Evolutionary conservation across 2,113 vertebrate genomes (phyloP), one percentile per base, ranked within the genome.

Genomic region (Hippocampus mohnikei): DNA sequence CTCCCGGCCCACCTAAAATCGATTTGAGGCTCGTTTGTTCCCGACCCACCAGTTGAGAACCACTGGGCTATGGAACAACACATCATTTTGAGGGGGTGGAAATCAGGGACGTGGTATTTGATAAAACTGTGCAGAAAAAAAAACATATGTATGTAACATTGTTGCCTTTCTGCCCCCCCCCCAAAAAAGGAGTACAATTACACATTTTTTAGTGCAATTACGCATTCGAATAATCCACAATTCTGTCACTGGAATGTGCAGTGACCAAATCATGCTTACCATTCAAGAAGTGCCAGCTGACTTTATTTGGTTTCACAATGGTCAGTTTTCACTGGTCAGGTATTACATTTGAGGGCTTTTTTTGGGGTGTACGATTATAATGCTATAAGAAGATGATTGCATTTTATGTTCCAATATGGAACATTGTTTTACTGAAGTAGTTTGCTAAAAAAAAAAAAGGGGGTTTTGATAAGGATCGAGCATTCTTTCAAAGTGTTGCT

Each of bases 231-330:
- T 23, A 20, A 33, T 11, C 3, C 25, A 50, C 15, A 6, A 46
- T 52, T 55, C 48, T 37, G 66, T 44, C 53, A 66, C 55, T 50
- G 41, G 50, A 48, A 52, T 16, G 8, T 60, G 67, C 58, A 23
- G n/a, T 10, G 55, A 64, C 41, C 56, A 77, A 42, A 71, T 20
- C 25, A 46, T 53, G 37, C 50, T 69, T 29, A 74, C 48, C 33
- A 59, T 67, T 25, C 78, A 80, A 75, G 78, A 80, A 83, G 72
- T 70, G 7, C 58, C 66, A 53, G 29, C 61, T 70, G 66, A 4
- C 41, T 52, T 55, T 58, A 20, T 18, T 72, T 66, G n/a, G 6
- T 65, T 42, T 59, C 56, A 15, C 27, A 59, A 59, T 33, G 5
- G 29, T 59, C 25, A 59, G 13, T 29, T 41, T n/a, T 64, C n/a